Evolutionary conservation across 2,113 vertebrate genomes (phyloP).

Genomic region (Nesogale talazaci): DNA sequence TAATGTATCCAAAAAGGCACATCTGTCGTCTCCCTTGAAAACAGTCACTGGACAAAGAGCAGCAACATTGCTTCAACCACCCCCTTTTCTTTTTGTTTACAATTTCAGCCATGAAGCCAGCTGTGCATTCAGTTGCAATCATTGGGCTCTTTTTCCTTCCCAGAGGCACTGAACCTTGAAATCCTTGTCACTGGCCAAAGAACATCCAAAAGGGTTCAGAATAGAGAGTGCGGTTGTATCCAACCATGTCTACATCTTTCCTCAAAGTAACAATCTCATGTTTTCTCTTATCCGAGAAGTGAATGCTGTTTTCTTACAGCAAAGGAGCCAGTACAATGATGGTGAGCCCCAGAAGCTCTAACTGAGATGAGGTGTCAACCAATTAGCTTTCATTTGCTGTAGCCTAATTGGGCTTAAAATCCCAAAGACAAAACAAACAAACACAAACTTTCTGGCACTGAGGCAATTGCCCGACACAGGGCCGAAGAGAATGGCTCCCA

Average conservation of each 20-base stretch:
- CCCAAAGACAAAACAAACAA: background rate
- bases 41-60: constrained; percentile 39
- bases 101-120: constrained; percentile 47
- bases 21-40: constrained; percentile 50
- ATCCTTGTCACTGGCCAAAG: background rate
- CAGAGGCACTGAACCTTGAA: background rate
- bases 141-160: background rate
- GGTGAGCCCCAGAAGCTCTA: background rate
- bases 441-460: no score
- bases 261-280: background rate
- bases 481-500: no score
- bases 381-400: background rate
- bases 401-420: constrained; percentile 2
- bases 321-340: background rate
- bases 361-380: background rate
- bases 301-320: background rate
- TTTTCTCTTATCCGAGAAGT: background rate
- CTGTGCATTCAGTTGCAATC: background rate
- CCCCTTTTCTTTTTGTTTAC: constrained; percentile 23
- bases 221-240: background rate
- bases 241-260: background rate
- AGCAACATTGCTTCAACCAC: constrained; percentile 29
- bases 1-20: background rate
- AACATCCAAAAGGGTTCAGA: background rate
- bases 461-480: no score